Percentiles rank a stretch among this genome's conserved stretches.
Conservation (phyloP, 2,113 vertebrate species). For the Pteruthius melanotis region DNA sequence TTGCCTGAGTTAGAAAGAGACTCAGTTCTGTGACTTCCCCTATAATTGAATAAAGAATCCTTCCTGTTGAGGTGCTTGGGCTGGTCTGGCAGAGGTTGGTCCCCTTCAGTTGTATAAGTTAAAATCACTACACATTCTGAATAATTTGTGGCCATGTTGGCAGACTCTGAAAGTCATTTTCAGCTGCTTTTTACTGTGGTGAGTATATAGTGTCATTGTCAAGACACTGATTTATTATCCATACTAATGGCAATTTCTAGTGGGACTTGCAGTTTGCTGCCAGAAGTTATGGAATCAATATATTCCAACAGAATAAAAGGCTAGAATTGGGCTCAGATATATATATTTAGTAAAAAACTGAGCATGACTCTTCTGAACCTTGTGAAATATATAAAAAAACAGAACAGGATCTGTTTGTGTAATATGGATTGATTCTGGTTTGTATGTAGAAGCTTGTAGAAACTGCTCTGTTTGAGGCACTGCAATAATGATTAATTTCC, state of each 20-base stretch:
- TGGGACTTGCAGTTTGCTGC: neutral
- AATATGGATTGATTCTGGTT: neutral
- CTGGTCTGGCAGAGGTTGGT: neutral
- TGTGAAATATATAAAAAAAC: neutral
- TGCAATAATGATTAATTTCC: neutral
- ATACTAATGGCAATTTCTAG: neutral
- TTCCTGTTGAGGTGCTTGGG: neutral
- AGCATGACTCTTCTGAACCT: neutral
- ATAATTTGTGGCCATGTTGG: neutral
- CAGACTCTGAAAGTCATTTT: neutral
- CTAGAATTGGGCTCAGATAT: neutral
- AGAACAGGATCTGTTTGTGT: neutral
- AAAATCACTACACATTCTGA: neutral
- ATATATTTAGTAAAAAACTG: neutral
- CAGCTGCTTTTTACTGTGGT: neutral
- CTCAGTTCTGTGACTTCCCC: neutral
- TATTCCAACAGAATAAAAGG: neutral
- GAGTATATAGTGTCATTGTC: neutral
- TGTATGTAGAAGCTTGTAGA: neutral
- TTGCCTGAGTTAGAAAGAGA: neutral
- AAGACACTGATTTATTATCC: constrained; percentile 12
- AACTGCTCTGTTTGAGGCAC: neutral
- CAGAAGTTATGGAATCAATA: neutral
- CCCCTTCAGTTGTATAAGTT: neutral
- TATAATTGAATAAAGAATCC: neutral